Base-by-base conservation (phyloP, 1,140 invertebrate species). In the Zaprionus capensis region DNA sequence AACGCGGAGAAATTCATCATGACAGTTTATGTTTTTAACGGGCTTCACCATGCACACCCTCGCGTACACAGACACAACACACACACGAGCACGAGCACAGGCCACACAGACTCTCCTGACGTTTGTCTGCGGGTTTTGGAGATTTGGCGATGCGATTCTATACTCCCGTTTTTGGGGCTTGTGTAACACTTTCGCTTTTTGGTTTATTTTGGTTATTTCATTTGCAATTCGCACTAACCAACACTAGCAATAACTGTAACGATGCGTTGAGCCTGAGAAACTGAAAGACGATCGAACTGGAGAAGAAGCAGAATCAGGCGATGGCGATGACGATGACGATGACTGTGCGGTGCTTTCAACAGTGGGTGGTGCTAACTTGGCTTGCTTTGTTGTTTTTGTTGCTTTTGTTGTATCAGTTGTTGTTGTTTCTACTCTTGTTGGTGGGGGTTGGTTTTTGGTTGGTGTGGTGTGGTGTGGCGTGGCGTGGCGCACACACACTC, bases 1-100 rank as follows among this genome's bases (percentile, higher is more conserved):
- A 93, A 93, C 75, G 92, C 92, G 34, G 92, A 92, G 85, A 93
- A 93, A 91, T 93, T 93, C 92, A 93, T 93, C 91, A 92, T 92
- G 69, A 73, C 84, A 87, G 74, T 76, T 76, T 74, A 70, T 68
- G 44, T 57, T 57, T 31, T 68, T 73, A 72, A 63, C 70, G 38
- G 57, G 51, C 55, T 66, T 76, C 44, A 69, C 46, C 69, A 73
- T 55, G 56, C 36, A 72, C 69, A 61, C 57, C 41, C 41, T 55
- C 44, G 38, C 57, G 20, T 24, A 55, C 65, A 68, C 44, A 46
- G 12, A 34, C 53, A 57, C 49, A 67, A 51, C 46, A 58, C 56
- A 15, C 22, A 57, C 22, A 26, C 26, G 31, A 20, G 20, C 69
- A 53, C 69, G 36, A 51, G 61, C 56, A 55, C 74, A 63, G 53